Conservation (phyloP, 2,797 vertebrate species). For the Leptoclinus maculatus region DNA sequence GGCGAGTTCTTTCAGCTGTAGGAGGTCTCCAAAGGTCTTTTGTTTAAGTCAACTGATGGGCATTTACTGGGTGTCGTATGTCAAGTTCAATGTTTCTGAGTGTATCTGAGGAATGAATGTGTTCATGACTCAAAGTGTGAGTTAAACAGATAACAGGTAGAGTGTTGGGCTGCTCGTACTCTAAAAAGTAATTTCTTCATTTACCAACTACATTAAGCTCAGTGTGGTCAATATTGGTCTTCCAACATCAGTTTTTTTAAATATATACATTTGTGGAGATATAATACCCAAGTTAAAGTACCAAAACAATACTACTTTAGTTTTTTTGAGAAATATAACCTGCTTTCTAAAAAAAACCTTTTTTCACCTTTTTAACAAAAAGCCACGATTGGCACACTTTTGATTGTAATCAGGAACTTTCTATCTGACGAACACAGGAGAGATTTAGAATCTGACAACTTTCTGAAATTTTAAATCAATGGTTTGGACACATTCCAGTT, state of each 20-base stretch:
- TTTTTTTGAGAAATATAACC: not conserved
- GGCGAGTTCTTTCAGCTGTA: not conserved
- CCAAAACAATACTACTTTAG: not conserved
- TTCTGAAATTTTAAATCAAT: not conserved
- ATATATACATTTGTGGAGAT: not conserved
- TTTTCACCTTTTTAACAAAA: not conserved
- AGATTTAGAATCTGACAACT: not conserved
- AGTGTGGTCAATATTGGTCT: not conserved
- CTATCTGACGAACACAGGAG: not conserved
- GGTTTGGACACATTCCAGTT: not conserved
- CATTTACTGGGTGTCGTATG: slow-evolving; percentile 55
- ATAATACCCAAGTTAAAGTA: not conserved
- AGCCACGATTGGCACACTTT: not conserved
- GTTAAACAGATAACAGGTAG: not conserved
- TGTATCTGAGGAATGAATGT: not conserved
- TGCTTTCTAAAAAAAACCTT: not conserved
- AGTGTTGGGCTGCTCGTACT: not conserved
- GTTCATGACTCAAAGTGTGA: not conserved
- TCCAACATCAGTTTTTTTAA: not conserved
- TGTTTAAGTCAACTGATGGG: slow-evolving; percentile 68
- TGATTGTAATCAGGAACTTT: not conserved
- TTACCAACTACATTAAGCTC: not conserved
- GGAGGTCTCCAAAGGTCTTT: slow-evolving; percentile 50
- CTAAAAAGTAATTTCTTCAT: not conserved
- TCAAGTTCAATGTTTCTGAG: slow-evolving; percentile 70